A percentile compares a stretch with the other conserved stretches of the same genome.
Conservation (phyloP, 2,888 invertebrate species). For the Rotaria sp. region DNA sequence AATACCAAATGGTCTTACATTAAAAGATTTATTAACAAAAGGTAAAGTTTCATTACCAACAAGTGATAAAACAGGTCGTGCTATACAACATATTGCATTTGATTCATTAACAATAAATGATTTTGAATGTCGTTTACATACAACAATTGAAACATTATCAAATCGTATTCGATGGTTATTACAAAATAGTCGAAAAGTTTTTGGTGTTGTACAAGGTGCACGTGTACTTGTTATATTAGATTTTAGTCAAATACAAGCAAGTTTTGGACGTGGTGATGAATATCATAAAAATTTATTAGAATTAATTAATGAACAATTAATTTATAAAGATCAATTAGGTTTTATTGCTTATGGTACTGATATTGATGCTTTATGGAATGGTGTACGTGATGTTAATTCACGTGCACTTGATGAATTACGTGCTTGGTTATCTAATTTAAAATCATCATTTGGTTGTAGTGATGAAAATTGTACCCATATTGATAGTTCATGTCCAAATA, state of each 20-base stretch:
- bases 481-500: background rate
- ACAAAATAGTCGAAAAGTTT: constrained; percentile 53
- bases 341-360: constrained; percentile 52
- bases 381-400: constrained; percentile 49
- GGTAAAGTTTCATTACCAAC: constrained; percentile 48
- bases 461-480: constrained; percentile 18
- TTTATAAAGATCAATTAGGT: constrained; percentile 49
- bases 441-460: constrained; percentile 9
- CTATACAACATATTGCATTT: constrained; percentile 53
- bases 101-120: constrained; percentile 54
- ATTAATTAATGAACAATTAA: constrained; percentile 54
- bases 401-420: constrained; percentile 47
- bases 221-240: constrained; percentile 51
- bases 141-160: constrained; percentile 52
- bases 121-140: constrained; percentile 53
- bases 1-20: constrained; percentile 48
- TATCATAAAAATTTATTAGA: constrained; percentile 52
- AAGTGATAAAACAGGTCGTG: constrained; percentile 49
- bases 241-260: constrained; percentile 52
- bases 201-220: constrained; percentile 52
- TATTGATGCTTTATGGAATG: constrained; percentile 49
- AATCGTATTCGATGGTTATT: constrained; percentile 55
- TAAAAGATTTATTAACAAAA: constrained; percentile 53
- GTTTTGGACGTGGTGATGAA: constrained; percentile 51
- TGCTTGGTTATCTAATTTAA: background rate